A percentile compares a stretch with the other conserved stretches of the same genome.
Conservation (phyloP, 2,888 invertebrate species). For the Heliconius sara region DNA sequence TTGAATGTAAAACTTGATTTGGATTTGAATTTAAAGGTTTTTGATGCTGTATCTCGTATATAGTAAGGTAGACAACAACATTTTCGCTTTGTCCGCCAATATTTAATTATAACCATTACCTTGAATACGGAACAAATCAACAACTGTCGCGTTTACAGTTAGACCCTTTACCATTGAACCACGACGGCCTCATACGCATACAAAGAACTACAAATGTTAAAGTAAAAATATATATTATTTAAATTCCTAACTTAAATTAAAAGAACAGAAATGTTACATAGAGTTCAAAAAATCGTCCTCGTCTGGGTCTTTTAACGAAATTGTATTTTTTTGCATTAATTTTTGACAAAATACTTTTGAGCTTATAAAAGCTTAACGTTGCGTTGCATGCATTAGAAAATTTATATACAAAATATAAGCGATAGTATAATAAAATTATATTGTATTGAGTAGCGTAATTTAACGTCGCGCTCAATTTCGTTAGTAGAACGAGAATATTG, state of each 20-base stretch:
- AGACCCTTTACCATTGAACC: not conserved
- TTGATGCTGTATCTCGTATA: not conserved
- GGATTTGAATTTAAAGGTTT: slow-evolving; percentile 70
- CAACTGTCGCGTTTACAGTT: not conserved
- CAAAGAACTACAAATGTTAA: not conserved
- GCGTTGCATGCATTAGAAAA: slow-evolving; percentile 45
- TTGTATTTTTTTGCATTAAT: slow-evolving; percentile 83
- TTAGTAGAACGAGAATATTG: too few relatives aligned
- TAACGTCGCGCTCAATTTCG: too few relatives aligned
- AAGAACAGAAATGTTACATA: slow-evolving; percentile 63
- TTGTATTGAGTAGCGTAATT: too few relatives aligned
- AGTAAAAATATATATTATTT: slow-evolving; percentile 57
- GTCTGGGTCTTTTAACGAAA: slow-evolving; percentile 74
- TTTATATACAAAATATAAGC: not conserved
- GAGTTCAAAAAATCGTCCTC: slow-evolving; percentile 69
- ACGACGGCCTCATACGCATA: not conserved
- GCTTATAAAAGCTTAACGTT: slow-evolving; percentile 54
- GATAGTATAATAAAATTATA: too few relatives aligned
- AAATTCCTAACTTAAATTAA: slow-evolving; percentile 79
- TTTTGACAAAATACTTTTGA: slow-evolving; percentile 75
- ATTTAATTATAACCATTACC: not conserved
- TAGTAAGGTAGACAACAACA: not conserved
- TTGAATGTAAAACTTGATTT: slow-evolving; percentile 68
- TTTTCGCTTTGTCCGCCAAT: too few relatives aligned
- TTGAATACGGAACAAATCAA: not conserved